Evolutionary conservation across 2,888 invertebrate species (phyloP), one percentile per base, ranked within the genome.

Genomic region (Drosophila tripunctata): DNA sequence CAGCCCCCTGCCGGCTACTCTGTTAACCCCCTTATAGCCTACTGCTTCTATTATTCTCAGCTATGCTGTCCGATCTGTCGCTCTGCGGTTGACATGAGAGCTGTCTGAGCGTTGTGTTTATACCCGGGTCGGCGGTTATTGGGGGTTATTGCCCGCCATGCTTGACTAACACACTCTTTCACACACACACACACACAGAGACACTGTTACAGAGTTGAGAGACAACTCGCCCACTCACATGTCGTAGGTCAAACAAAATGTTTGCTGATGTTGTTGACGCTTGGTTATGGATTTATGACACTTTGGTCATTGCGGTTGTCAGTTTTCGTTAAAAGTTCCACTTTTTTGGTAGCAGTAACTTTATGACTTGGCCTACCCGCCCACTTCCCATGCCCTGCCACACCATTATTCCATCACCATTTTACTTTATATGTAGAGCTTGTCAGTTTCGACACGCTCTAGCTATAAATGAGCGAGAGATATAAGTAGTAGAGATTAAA

Each of bases 281-380:
- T 82, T 68, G 72, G 87, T 83, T 83, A 84, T 84, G 87, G 87
- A 88, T 85, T 85, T 88, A 85, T 88, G 85, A 87, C 88, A 87
- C 85, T 88, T 73, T 72, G 75, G 74, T 80, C 87, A 69, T 71
- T 83, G 86, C 80, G 86, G 76, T 72, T 86, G 86, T 83, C 86
- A 80, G 84, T 82, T 73, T 82, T 69, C 72, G 87, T 84, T 75
- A 75, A 81, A 81, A 81, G 81, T 81, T 81, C 48, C 57, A 76
- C 54, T 56, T 47, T 43, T 43, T 35, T 40, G 24, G 40, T 14
- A 27, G 36, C 38, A 15, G n/a, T 19, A 45, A 60, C 54, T 61
- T 62, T 57, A 77, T 58, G 56, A 22, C 48, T 50, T 33, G 64
- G 30, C 79, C 15, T 15, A 14, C 4, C 1, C 14, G 19, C 17